Percentiles rank a stretch among this genome's conserved stretches.
Evolutionary conservation across 2,113 vertebrate species (phyloP).

Genomic region (Mus spicilegus): DNA sequence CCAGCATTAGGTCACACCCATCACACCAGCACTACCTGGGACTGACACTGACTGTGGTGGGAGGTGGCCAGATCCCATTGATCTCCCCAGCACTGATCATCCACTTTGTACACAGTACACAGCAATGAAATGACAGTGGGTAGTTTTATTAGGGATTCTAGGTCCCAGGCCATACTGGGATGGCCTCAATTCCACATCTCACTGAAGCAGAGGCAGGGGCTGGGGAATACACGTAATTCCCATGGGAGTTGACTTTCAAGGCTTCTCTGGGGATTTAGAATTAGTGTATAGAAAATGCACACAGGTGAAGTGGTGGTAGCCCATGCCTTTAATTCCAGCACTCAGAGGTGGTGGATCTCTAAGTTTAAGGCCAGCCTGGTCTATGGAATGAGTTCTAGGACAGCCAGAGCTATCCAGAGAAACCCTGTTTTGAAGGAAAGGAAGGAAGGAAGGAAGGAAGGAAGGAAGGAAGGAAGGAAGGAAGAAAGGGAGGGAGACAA

Average conservation of each 20-base stretch:
- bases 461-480: too few relatives aligned
- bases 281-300: neutral
- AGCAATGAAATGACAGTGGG: too few relatives aligned
- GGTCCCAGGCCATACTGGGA: neutral
- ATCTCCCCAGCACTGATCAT: neutral
- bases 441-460: neutral
- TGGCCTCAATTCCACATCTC: neutral
- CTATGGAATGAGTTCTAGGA: neutral
- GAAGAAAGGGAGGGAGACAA: too few relatives aligned
- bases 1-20: neutral
- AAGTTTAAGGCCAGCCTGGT: neutral
- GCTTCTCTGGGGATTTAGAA: neutral
- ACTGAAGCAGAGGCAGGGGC: neutral
- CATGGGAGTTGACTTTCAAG: neutral
- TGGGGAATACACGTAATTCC: too few relatives aligned
- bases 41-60: fast-evolving
- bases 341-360: neutral
- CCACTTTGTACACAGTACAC: too few relatives aligned
- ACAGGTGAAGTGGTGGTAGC: neutral
- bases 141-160: neutral
- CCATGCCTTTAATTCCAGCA: neutral
- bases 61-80: neutral
- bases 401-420: neutral
- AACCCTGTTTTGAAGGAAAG: neutral
- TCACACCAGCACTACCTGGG: too few relatives aligned